phyloP scores from a whole-genome alignment of 2,797 vertebrate species.

The Pachyuromys duprasi region DNA sequence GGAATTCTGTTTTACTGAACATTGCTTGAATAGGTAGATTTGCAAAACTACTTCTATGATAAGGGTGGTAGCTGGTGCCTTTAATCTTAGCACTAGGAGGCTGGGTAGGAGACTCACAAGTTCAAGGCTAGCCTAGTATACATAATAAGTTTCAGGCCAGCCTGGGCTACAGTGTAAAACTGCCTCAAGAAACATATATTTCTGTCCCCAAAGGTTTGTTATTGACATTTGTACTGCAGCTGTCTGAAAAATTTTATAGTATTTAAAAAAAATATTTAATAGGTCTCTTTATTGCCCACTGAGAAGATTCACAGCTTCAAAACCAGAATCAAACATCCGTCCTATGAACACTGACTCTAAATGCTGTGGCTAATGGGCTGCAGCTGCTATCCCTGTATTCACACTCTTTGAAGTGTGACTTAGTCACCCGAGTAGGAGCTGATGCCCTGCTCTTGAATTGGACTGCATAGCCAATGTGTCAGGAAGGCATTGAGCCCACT shows the following conservation, averaged over 20 bases:
- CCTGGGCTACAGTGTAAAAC: neutral
- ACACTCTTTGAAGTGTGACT: neutral
- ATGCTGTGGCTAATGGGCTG: neutral
- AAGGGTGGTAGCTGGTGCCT: neutral
- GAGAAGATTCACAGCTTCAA: neutral
- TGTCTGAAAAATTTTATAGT: neutral
- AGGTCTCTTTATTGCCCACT: neutral
- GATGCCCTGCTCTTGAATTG: neutral
- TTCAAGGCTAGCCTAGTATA: neutral
- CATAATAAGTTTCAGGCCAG: neutral
- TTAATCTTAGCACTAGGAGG: neutral
- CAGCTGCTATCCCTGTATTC: neutral
- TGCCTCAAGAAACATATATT: neutral
- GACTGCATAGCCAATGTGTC: neutral
- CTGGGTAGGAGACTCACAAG: neutral
- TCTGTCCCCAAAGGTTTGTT: neutral
- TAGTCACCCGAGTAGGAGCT: neutral
- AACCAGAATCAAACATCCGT: neutral
- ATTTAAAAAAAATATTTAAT: neutral
- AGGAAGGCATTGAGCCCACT: neutral
- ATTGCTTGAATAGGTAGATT: neutral
- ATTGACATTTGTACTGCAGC: neutral
- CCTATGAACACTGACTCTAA: neutral
- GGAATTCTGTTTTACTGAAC: neutral
- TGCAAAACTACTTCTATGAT: neutral